Evolutionary conservation across 2,888 invertebrate species (phyloP).

Genomic region (Hipparchia sbordonii): DNA sequence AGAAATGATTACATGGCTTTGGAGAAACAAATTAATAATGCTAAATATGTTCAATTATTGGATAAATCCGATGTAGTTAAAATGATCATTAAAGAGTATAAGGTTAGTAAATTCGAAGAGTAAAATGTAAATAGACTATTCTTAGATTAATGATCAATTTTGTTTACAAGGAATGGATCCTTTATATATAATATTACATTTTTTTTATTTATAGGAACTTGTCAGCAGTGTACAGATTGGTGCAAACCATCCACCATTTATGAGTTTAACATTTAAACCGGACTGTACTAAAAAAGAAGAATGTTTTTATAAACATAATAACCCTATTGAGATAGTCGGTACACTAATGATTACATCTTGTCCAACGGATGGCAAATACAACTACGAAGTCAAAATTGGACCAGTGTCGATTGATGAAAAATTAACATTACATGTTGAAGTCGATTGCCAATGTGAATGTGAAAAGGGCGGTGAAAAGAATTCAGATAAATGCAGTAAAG

Average conservation of each 20-base stretch:
- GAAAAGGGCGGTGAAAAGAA: constrained; percentile 71
- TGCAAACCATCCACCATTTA: constrained; percentile 43
- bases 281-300: constrained; percentile 48
- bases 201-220: constrained; percentile 49
- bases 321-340: constrained; percentile 49
- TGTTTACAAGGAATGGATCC: not conserved
- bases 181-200: not conserved
- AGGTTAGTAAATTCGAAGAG: constrained; percentile 82
- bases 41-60: constrained; percentile 80
- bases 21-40: constrained; percentile 85
- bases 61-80: constrained; percentile 83
- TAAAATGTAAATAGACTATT: too few relatives aligned
- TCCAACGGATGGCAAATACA: constrained; percentile 33
- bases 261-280: constrained; percentile 51
- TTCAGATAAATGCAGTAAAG: constrained; percentile 62
- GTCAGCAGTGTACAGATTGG: constrained; percentile 46
- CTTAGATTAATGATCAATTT: not conserved
- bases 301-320: constrained; percentile 49
- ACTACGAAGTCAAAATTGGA: constrained; percentile 41
- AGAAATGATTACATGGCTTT: constrained; percentile 77
- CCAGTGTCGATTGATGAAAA: constrained; percentile 87
- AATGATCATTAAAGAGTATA: constrained; percentile 87
- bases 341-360: constrained; percentile 53
- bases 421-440: constrained; percentile 85
- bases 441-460: constrained; percentile 90